These are phyloP conservation scores for Eupelmus urozonus DNA, from an alignment of 2,888 invertebrate genomes.

Conservation along the genomic window DNA sequence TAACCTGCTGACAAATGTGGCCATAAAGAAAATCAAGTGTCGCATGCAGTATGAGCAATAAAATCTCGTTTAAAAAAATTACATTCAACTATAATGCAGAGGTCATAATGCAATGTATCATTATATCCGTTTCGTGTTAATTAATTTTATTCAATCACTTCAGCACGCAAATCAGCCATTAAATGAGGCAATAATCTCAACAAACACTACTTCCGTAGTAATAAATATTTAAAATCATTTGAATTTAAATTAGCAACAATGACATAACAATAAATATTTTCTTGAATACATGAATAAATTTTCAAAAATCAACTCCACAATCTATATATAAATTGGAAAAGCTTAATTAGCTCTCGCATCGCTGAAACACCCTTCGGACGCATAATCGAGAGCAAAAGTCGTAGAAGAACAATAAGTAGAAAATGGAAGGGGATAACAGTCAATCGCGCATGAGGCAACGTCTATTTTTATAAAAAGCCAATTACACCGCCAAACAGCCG, in stretches of 20 bases:
- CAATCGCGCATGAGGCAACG: neutral
- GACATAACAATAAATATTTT: no score
- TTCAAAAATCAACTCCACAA: no score
- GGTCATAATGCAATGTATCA: no score
- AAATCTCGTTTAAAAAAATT: slow-evolving; percentile 12
- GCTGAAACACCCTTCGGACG: no score
- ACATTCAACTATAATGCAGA: neutral
- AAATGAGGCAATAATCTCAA: no score
- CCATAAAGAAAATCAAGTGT: slow-evolving; percentile 26
- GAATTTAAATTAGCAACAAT: neutral
- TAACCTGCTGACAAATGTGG: slow-evolving; percentile 21
- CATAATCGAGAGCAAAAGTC: no score
- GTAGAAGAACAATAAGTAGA: neutral
- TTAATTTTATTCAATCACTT: slow-evolving; percentile 2
- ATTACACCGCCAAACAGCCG: neutral
- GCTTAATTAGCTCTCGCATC: no score
- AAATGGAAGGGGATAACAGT: neutral
- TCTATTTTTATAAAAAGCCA: slow-evolving; percentile 32
- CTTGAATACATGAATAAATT: no score
- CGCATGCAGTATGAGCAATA: neutral
- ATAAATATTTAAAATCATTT: neutral
- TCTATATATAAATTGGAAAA: no score
- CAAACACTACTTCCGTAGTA: neutral
- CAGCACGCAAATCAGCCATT: neutral
- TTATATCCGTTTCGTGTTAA: neutral